phyloP scores from a whole-genome alignment of 2,888 invertebrate genomes.

The Lasioglossum pauxillum region DNA sequence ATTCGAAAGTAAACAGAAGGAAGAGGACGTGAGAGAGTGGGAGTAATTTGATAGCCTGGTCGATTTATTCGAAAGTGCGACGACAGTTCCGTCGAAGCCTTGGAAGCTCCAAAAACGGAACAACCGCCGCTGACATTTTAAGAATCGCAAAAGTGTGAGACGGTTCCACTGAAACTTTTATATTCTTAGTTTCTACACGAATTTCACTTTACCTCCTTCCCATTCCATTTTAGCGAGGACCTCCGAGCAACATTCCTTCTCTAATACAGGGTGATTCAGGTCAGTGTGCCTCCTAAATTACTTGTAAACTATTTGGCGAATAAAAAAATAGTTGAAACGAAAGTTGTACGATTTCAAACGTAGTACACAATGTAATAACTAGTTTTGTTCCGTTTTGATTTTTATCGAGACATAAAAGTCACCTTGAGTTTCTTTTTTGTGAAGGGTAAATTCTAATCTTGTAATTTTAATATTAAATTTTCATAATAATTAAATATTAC shows the following conservation, averaged over 20 bases:
- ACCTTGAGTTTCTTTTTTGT: too few species aligned
- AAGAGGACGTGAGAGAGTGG: neutral
- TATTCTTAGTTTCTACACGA: neutral
- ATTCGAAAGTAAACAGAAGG: slow-evolving; percentile 6
- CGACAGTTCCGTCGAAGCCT: neutral
- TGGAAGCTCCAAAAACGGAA: slow-evolving; percentile 6
- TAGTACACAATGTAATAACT: too few species aligned
- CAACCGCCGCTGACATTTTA: slow-evolving; percentile 9
- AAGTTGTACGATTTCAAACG: too few species aligned
- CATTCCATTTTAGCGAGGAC: too few species aligned
- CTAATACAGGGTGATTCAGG: neutral
- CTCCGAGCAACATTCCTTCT: neutral
- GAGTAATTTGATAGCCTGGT: neutral
- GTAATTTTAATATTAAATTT: too few species aligned
- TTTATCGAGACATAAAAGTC: too few species aligned
- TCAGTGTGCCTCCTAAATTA: too few species aligned
- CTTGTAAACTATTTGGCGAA: too few species aligned
- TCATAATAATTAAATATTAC: too few species aligned
- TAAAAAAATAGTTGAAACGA: too few species aligned
- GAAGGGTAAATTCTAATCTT: too few species aligned
- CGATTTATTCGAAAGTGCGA: slow-evolving; percentile 4
- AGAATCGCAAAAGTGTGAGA: neutral
- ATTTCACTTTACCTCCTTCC: slow-evolving; percentile 12
- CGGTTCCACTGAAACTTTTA: neutral
- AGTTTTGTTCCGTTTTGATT: too few species aligned